A percentile compares a stretch with the other conserved stretches of the same genome.
These are phyloP conservation scores for Scatophagus argus DNA, from an alignment of 2,113 vertebrate genomes.

Conservation along the genomic window DNA sequence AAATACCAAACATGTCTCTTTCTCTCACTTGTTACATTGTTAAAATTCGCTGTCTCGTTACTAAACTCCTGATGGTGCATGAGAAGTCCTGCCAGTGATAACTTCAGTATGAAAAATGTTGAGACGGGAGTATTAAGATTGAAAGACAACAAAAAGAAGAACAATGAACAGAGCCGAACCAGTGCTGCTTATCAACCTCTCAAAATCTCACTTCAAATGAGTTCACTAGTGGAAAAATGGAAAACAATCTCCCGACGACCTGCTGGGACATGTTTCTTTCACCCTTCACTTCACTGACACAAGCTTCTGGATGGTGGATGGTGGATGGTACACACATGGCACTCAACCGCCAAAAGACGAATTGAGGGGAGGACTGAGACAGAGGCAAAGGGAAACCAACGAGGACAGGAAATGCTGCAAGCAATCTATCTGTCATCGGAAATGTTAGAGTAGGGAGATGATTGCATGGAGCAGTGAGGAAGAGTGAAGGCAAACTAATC, in stretches of 20 bases:
- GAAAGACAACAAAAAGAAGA: constrained; percentile 16
- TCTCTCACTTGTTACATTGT: not conserved
- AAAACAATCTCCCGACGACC: constrained; percentile 30
- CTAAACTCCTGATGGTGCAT: constrained; percentile 23
- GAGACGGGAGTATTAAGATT: constrained; percentile 14
- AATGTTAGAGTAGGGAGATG: constrained; percentile 73
- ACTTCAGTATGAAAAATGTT: constrained; percentile 12
- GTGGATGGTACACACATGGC: constrained; percentile 41
- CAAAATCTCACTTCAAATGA: constrained; percentile 77
- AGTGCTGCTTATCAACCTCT: constrained; percentile 54
- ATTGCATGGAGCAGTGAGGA: constrained; percentile 69
- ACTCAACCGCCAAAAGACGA: constrained; percentile 34
- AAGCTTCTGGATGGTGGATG: constrained; percentile 64
- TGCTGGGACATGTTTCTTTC: constrained; percentile 49
- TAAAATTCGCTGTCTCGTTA: constrained; percentile 14
- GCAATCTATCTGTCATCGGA: constrained; percentile 74
- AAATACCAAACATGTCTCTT: no score
- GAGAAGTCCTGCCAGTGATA: constrained; percentile 17
- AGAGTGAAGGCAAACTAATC: constrained; percentile 75
- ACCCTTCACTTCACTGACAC: constrained; percentile 51
- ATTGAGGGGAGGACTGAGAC: not conserved
- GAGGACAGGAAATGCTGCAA: constrained; percentile 67
- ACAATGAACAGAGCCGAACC: constrained; percentile 16
- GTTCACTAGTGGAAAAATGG: constrained; percentile 68
- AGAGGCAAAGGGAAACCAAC: constrained; percentile 35